Evolutionary conservation across 2,888 invertebrate species (phyloP).

Genomic region (Tenthredo mesomela): DNA sequence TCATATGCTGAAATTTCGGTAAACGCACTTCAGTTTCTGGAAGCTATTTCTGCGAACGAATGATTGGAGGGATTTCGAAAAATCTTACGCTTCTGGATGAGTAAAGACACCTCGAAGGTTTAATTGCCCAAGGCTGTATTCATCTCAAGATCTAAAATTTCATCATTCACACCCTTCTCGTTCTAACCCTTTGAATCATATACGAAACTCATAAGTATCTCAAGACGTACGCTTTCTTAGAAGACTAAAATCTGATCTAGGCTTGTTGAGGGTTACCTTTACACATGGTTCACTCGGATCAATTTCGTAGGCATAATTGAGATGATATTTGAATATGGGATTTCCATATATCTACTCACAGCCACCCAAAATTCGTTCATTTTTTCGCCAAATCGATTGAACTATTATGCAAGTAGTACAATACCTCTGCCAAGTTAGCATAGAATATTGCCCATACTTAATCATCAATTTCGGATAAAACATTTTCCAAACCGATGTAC

Average conservation of each 20-base stretch:
- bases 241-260: no score
- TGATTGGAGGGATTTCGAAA: background rate
- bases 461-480: background rate
- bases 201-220: background rate
- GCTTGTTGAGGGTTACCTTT: no score
- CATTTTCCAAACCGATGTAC: background rate
- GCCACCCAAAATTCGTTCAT: background rate
- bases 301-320: background rate
- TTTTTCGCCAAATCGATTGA: background rate
- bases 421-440: background rate
- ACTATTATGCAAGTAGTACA: background rate
- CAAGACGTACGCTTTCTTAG: no score
- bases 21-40: background rate
- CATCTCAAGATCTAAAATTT: background rate
- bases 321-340: background rate
- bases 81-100: background rate
- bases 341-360: background rate
- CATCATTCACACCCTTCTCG: background rate
- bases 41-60: background rate
- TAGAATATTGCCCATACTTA: background rate
- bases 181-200: background rate
- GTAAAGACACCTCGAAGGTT: background rate
- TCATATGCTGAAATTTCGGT: background rate
- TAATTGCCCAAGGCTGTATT: background rate
- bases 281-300: no score